Evolutionary conservation across 1,140 invertebrate species (phyloP).

Genomic region (Trissolcus basalis): DNA sequence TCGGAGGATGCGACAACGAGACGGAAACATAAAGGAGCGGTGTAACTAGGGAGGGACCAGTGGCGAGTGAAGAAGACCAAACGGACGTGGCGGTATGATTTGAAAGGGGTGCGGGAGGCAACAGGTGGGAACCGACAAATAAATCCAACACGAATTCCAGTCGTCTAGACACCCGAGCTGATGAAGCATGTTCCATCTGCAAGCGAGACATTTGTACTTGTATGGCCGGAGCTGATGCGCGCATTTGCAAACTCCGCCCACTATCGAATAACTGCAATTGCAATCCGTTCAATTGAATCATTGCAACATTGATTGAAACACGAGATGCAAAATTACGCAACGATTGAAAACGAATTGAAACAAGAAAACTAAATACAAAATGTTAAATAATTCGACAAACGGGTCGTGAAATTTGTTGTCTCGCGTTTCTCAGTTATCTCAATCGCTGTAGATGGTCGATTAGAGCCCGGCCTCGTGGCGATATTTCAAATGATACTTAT

Average conservation of each 20-base stretch:
- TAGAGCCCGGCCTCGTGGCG: conserved; percentile 29
- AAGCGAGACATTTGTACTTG: conserved; percentile 34
- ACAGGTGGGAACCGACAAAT: conserved; percentile 73
- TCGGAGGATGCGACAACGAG: conserved; percentile 16
- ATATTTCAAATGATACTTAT: conserved; percentile 56
- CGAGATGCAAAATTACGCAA: neutral
- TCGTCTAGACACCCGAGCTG: conserved; percentile 61
- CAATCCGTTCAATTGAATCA: neutral
- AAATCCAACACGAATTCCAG: conserved; percentile 70
- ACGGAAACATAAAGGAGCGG: conserved; percentile 27
- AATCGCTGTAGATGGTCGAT: conserved; percentile 41
- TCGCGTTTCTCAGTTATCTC: conserved; percentile 48
- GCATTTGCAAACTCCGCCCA: neutral
- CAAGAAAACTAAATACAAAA: neutral
- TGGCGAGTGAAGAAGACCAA: conserved; percentile 37
- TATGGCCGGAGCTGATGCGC: neutral
- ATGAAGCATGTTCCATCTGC: conserved; percentile 41
- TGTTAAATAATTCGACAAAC: conserved; percentile 23
- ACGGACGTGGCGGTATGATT: conserved; percentile 56
- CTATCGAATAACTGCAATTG: neutral
- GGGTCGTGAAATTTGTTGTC: conserved; percentile 48
- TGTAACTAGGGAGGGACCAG: conserved; percentile 15
- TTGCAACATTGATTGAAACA: neutral
- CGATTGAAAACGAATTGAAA: neutral
- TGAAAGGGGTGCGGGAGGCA: conserved; percentile 68